Base-by-base conservation (phyloP, 2,888 invertebrate species). In the Hylaea fasciaria region DNA sequence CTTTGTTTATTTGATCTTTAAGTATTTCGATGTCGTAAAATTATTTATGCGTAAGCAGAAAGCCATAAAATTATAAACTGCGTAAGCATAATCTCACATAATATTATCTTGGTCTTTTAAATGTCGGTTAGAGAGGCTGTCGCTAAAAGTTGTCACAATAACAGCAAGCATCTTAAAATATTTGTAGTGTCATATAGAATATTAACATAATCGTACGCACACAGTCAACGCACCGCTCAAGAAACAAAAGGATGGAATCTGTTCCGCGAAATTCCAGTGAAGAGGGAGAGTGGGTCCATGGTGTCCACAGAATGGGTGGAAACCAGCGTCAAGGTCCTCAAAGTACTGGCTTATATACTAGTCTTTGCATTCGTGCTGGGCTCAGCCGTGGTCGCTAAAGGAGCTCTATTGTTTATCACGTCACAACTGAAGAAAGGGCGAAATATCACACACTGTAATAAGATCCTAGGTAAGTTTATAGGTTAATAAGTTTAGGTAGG, bases 221-320 rank as follows among this genome's bases (percentile, higher is more conserved):
- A 41, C 79, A 93, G 93, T 62, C 91, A 92, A 76, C 82, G 93
- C 66, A 92, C 93, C 67, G 86, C 91, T 37, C 87, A 94, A 89
- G 93, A 94, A 72, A 84, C 90, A 8, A 93, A 94, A 78, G 92
- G 94, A 89, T 98, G 97, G 97, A 96, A 97, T 78, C 93, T 95
- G 12, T 97, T 97, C 83, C 93, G 95, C 74, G 94, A 95, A 72
- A 93, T 95, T 10, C 96, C 96, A 0, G 92, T 95, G 52, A 94
- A 94, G 79, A 92, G 93, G 63, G 93, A 94, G 64, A 94, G 94
- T 39, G 95, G 95, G 41, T 96, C 96, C 0, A 95, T 94, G 89
- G 94, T 93, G 13, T 93, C 94, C 43, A 92, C 92, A 0, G 93
- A 90, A 66, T 95, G 94, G 84, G 89, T 96, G 51, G 94, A 95